Evolutionary conservation across 2,113 vertebrate species (phyloP).

Genomic region (Dicerorhinus sumatrensis): DNA sequence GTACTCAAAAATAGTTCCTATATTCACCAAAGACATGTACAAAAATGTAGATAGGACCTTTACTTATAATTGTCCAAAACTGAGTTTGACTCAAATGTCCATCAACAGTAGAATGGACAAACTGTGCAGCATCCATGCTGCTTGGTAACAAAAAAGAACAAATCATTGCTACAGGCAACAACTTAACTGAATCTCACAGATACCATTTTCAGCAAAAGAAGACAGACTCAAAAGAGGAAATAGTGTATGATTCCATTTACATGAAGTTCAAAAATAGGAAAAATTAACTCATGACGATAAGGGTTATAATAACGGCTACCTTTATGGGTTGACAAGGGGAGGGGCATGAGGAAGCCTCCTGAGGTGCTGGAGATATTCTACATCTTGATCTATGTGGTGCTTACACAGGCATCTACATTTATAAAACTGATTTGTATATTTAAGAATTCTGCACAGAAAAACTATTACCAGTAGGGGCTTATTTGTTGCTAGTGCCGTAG

Average conservation of each 20-base stretch:
- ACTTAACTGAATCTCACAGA: neutral
- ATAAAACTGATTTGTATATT: neutral
- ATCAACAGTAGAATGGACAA: neutral
- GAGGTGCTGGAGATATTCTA: neutral
- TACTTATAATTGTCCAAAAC: constrained; percentile 24
- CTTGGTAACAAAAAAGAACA: neutral
- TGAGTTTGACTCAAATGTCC: neutral
- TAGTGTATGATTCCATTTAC: neutral
- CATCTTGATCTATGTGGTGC: neutral
- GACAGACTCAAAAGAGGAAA: neutral
- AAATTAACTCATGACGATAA: neutral
- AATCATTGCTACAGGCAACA: neutral
- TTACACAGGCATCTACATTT: neutral
- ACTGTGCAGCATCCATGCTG: neutral
- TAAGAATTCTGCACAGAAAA: neutral
- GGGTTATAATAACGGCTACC: neutral
- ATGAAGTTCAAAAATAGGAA: neutral
- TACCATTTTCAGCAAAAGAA: neutral
- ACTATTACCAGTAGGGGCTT: neutral
- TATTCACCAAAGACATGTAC: neutral
- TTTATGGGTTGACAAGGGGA: neutral
- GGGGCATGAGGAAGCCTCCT: neutral
- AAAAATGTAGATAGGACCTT: neutral
- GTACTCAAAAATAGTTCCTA: neutral
- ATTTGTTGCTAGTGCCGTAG: too few relatives aligned